Evolutionary conservation across 2,113 vertebrate genomes (phyloP), one percentile per base, ranked within the genome.

Genomic region (Antennarius striatus): DNA sequence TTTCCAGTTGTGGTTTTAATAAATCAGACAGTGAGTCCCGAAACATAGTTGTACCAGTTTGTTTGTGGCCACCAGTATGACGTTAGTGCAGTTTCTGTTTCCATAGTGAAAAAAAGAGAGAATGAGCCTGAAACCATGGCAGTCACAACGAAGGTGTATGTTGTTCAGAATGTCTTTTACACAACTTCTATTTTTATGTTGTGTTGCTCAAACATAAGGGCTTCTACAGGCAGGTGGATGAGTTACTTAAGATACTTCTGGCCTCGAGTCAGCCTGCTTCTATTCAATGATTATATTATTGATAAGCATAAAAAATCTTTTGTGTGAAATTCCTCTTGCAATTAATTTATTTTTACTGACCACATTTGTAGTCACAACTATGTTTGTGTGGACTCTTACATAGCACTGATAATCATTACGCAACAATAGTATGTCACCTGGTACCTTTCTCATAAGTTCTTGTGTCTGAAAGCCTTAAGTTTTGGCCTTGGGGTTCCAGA

Each of bases 401-500:
- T 22, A 1, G 28, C 17, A 10, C 28, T 48, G 54, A 50, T 47
- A 28, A 43, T 63, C 60, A 14, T 72, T 56, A 72, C 73, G 55
- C 75, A 70, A 54, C 63, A 47, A 8, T n/a, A 36, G 73, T 59
- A 58, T 67, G 73, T 79, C 79, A 75, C 61, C 29, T 57, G 17
- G 11, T 46, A 8, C 48, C 63, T 64, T 47, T 59, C 57, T 16
- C 51, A 7, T 36, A 50, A 56, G 29, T 68, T 71, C 46, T 14
- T 36, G 29, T 61, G 53, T 66, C 70, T 53, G 6, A 71, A 83
- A 75, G 46, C 63, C 63, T 71, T 60, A 51, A 32, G 61, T 73
- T 50, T 84, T 65, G 71, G 87, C 79, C 88, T 86, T 80, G 76
- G 56, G 81, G 59, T 81, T 59, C 68, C 73, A 71, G 71, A 73